Evolutionary conservation across 1,140 invertebrate species (phyloP).

Genomic region (Pseudomyrmex dendroicus): DNA sequence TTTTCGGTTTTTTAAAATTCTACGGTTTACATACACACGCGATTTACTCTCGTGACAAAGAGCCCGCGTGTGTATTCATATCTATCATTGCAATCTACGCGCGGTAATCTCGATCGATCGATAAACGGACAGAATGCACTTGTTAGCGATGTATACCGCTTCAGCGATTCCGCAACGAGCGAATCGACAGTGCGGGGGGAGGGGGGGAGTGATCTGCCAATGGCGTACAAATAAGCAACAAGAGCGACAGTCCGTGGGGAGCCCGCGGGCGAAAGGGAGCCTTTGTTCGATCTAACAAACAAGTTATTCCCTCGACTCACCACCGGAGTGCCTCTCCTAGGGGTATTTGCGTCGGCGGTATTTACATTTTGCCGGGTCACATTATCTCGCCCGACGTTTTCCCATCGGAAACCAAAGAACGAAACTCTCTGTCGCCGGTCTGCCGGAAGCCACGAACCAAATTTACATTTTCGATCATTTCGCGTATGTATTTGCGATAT

Average conservation of each 20-base stretch:
- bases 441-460: not conserved
- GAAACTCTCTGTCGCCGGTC: not conserved
- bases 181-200: not conserved
- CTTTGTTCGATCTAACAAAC: constrained; percentile 58
- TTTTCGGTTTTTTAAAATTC: too few relatives aligned
- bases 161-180: not conserved
- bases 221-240: constrained; percentile 52
- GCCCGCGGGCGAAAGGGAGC: constrained; percentile 31
- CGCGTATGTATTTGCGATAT: not conserved
- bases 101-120: not conserved
- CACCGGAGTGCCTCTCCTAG: constrained; percentile 26
- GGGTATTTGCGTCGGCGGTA: constrained; percentile 42
- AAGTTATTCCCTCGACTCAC: constrained; percentile 25
- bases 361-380: constrained; percentile 38
- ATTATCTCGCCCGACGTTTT: constrained; percentile 42
- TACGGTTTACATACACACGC: too few relatives aligned
- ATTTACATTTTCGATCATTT: not conserved
- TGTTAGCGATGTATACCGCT: constrained; percentile 2
- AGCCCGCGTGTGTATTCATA: not conserved
- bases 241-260: constrained; percentile 35
- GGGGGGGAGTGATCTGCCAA: constrained; percentile 22
- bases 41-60: not conserved
- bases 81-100: not conserved
- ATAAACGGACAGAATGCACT: constrained; percentile 11
- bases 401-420: constrained; percentile 31